phyloP scores from a whole-genome alignment of 64 coral and sea anemone genomes.

The Acropora yongei region DNA sequence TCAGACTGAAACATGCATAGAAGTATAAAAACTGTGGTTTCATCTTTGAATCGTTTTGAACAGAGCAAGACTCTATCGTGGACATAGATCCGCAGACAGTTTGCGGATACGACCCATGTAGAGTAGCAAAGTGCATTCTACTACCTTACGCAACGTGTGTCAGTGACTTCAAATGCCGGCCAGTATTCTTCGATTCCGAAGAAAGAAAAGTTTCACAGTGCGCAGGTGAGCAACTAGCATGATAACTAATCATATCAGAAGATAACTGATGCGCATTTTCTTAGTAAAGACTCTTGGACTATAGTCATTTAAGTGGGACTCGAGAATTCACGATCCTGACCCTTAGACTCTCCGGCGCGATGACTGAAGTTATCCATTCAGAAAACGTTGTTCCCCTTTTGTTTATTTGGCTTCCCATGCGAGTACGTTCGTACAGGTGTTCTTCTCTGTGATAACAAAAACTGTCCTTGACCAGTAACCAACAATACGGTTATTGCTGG shows the following conservation, averaged over 20 bases:
- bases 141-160: slow-evolving; percentile 86
- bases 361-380: too few relatives aligned
- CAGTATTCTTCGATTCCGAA: slow-evolving; percentile 91
- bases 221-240: slow-evolving; percentile 57
- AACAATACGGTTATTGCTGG: too few relatives aligned
- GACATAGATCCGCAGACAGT: slow-evolving; percentile 85
- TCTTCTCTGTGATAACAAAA: too few relatives aligned
- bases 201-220: slow-evolving; percentile 79
- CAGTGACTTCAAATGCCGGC: slow-evolving; percentile 90
- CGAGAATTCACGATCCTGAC: slow-evolving; percentile 70
- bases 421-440: too few relatives aligned
- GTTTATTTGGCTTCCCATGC: too few relatives aligned
- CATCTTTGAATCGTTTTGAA: not conserved
- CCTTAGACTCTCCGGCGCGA: slow-evolving; percentile 96
- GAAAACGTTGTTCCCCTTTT: too few relatives aligned
- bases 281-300: too few relatives aligned
- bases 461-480: not conserved
- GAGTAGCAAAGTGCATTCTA: slow-evolving; percentile 77
- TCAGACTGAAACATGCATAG: not conserved
- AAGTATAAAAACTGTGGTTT: not conserved
- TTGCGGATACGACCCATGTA: slow-evolving; percentile 89
- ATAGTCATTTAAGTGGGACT: not conserved
- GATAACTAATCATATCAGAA: too few relatives aligned
- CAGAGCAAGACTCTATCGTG: slow-evolving; percentile 87
- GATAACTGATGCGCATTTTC: too few relatives aligned